phyloP scores from a whole-genome alignment of 2,797 vertebrate genomes.

The Ctenosaura bakeri region DNA sequence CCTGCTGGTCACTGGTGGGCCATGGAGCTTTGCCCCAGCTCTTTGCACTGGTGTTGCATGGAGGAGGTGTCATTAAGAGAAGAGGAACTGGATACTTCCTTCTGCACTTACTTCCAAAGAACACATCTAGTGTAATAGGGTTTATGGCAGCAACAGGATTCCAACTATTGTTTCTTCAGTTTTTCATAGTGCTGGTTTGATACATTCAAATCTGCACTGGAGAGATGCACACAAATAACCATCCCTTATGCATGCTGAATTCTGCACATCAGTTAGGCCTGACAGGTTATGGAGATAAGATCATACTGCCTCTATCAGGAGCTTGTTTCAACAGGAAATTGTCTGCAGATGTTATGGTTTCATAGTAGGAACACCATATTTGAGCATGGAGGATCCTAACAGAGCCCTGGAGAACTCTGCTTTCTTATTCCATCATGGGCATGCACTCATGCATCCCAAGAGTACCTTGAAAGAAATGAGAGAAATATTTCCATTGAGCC shows the following conservation, averaged over 20 bases:
- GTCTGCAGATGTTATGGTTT: not conserved
- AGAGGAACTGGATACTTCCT: too few species aligned
- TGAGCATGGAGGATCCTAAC: not conserved
- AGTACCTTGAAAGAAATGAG: not conserved
- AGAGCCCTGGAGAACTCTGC: not conserved
- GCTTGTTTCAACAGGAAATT: not conserved
- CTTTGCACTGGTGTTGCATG: too few species aligned
- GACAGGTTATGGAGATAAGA: slow-evolving; percentile 22
- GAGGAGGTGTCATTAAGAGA: not conserved
- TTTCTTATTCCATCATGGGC: not conserved
- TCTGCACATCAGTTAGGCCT: slow-evolving; percentile 8
- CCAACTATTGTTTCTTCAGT: not conserved
- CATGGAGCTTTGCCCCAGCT: too few species aligned
- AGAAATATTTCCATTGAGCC: too few species aligned
- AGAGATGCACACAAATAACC: not conserved
- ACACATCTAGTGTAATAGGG: too few species aligned
- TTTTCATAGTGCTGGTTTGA: not conserved
- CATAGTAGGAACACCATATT: not conserved
- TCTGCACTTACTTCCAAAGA: too few species aligned
- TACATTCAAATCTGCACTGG: not conserved
- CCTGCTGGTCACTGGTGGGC: too few species aligned
- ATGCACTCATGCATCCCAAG: not conserved
- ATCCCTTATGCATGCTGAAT: not conserved
- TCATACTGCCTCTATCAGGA: too few species aligned
- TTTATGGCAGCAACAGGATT: too few species aligned